Evolutionary conservation across 2,888 invertebrate genomes (phyloP).

Genomic region (Agrypnus murinus): DNA sequence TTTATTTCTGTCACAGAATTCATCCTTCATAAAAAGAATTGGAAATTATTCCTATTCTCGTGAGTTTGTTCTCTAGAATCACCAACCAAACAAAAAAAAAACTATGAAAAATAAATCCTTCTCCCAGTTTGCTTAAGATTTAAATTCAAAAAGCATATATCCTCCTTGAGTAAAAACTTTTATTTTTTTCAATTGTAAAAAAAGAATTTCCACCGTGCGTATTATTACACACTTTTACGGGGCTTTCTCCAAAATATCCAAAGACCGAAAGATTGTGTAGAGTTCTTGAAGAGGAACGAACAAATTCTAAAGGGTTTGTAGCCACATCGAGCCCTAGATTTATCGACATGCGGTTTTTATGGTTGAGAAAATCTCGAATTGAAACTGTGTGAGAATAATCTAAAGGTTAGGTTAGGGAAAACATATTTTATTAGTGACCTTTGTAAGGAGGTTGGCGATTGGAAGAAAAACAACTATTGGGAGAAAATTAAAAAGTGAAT

Average conservation of each 20-base stretch:
- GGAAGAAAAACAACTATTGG: too few relatives aligned
- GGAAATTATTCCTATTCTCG: too few relatives aligned
- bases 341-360: constrained; percentile 28
- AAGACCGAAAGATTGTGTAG: constrained; percentile 9
- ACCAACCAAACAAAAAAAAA: too few relatives aligned
- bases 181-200: background rate
- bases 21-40: background rate
- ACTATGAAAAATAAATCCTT: too few relatives aligned
- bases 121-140: too few relatives aligned
- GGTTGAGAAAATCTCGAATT: background rate
- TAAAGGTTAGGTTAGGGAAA: too few relatives aligned
- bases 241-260: background rate
- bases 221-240: background rate
- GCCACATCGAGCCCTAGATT: constrained; percentile 22
- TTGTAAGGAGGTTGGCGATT: too few relatives aligned
- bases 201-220: background rate
- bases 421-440: too few relatives aligned
- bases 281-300: constrained; percentile 22
- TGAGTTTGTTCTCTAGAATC: too few relatives aligned
- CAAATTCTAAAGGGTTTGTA: constrained; percentile 12
- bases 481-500: too few relatives aligned
- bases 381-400: constrained; percentile 14
- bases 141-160: too few relatives aligned
- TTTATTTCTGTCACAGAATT: constrained; percentile 4
- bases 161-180: background rate